Evolutionary conservation across 2,888 invertebrate genomes (phyloP).

Genomic region (Leptothorax acervorum): DNA sequence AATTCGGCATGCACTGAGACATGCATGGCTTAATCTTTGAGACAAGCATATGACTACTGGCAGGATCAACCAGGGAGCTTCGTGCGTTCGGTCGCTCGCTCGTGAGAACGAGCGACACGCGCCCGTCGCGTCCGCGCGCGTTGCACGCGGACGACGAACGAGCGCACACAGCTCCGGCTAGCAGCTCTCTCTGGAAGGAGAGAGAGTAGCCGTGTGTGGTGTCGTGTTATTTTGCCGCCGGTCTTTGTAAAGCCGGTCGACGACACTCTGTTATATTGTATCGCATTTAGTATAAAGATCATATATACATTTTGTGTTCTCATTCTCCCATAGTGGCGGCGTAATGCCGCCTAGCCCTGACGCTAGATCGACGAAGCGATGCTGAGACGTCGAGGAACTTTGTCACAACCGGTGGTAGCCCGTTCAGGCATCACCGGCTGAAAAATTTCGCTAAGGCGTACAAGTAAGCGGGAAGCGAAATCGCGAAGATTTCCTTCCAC

Average conservation of each 20-base stretch:
- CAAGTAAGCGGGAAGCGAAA: too few species aligned
- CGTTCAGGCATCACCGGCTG: too few species aligned
- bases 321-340: neutral
- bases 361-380: neutral
- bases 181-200: too few species aligned
- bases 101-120: too few species aligned
- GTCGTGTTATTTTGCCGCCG: neutral
- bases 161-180: too few species aligned
- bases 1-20: slow-evolving; percentile 88
- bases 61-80: slow-evolving; percentile 85
- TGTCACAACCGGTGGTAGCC: too few species aligned
- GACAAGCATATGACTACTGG: slow-evolving; percentile 88
- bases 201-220: neutral
- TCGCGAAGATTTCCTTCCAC: too few species aligned
- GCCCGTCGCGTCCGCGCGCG: too few species aligned
- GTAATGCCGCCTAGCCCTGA: neutral
- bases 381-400: too few species aligned
- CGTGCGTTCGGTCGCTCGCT: slow-evolving; percentile 19
- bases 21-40: slow-evolving; percentile 90
- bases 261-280: neutral
- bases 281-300: neutral
- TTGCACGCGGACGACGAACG: too few species aligned
- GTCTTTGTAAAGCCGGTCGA: neutral
- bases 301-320: neutral
- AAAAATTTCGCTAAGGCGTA: too few species aligned